These are phyloP conservation scores for Holcopasites calliopsidis DNA, from an alignment of 1,140 invertebrate species.

Conservation along the genomic window DNA sequence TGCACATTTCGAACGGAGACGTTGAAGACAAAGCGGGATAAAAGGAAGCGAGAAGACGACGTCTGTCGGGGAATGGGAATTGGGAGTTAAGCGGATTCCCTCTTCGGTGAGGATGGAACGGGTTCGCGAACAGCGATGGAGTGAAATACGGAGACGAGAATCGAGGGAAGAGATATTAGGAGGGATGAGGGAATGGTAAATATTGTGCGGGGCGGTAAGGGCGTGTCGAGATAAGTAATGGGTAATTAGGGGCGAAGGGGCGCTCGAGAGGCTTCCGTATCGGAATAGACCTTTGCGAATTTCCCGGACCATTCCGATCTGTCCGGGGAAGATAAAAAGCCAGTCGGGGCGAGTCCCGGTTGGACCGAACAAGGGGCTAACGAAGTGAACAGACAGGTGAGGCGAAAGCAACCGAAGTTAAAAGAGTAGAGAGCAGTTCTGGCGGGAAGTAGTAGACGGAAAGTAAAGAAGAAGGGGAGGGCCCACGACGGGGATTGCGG, in stretches of 20 bases:
- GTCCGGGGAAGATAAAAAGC: too few relatives aligned
- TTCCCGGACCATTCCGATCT: too few relatives aligned
- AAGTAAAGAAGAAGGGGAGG: background rate
- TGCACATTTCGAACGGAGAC: background rate
- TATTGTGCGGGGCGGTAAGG: background rate
- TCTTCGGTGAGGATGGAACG: too few relatives aligned
- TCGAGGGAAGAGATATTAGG: too few relatives aligned
- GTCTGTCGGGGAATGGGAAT: too few relatives aligned
- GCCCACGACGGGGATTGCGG: conserved; percentile 30
- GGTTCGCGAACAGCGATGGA: background rate
- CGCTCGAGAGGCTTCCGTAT: too few relatives aligned
- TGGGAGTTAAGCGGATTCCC: too few relatives aligned
- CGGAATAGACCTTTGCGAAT: too few relatives aligned
- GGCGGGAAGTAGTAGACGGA: background rate
- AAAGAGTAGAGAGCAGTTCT: background rate
- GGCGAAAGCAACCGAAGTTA: background rate
- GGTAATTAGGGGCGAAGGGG: background rate
- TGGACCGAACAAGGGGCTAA: background rate
- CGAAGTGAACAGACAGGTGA: background rate
- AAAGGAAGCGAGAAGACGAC: background rate
- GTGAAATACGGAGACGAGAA: background rate
- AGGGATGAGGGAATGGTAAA: background rate
- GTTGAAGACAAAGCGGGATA: conserved; percentile 20
- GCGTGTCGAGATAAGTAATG: background rate
- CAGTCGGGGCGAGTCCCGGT: too few relatives aligned